These are phyloP conservation scores for Notothenia rossii DNA, from an alignment of 2,113 vertebrate species.

Conservation along the genomic window DNA sequence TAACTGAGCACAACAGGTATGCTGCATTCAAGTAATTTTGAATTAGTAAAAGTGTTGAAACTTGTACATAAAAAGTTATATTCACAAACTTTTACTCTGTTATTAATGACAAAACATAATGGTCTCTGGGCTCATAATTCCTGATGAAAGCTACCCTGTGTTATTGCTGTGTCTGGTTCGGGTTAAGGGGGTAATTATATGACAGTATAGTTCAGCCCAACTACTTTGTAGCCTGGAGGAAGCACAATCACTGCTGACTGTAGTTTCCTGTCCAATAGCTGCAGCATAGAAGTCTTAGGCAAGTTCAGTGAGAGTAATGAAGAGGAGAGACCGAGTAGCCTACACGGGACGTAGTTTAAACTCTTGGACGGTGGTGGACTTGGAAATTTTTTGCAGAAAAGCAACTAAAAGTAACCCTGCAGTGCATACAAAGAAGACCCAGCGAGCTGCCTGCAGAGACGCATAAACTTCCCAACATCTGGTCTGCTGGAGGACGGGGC, in stretches of 20 bases:
- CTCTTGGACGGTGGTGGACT: constrained; percentile 7
- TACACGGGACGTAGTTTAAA: constrained; percentile 11
- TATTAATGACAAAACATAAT: constrained; percentile 53
- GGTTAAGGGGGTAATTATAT: constrained; percentile 80
- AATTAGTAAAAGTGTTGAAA: not conserved
- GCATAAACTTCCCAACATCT: constrained; percentile 67
- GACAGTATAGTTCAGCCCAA: constrained; percentile 79
- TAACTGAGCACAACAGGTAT: not conserved
- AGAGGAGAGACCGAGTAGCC: constrained; percentile 30
- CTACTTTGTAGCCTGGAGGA: constrained; percentile 82
- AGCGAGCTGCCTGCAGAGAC: constrained; percentile 41
- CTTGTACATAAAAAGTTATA: constrained; percentile 4
- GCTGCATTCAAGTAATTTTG: not conserved
- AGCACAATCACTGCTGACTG: constrained; percentile 83
- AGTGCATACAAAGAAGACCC: constrained; percentile 52
- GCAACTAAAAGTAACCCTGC: constrained; percentile 10
- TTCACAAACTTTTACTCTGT: constrained; percentile 12
- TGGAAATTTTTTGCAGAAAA: constrained; percentile 13
- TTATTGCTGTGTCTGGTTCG: constrained; percentile 70
- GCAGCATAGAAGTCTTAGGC: constrained; percentile 56
- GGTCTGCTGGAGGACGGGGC: constrained; percentile 68
- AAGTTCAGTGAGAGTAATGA: constrained; percentile 38
- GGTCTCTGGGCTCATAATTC: constrained; percentile 47
- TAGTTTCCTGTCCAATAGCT: constrained; percentile 84
- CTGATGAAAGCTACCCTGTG: constrained; percentile 55